These are phyloP conservation scores for Hyperopisus bebe DNA, from an alignment of 2,113 vertebrate species.

Conservation along the genomic window DNA sequence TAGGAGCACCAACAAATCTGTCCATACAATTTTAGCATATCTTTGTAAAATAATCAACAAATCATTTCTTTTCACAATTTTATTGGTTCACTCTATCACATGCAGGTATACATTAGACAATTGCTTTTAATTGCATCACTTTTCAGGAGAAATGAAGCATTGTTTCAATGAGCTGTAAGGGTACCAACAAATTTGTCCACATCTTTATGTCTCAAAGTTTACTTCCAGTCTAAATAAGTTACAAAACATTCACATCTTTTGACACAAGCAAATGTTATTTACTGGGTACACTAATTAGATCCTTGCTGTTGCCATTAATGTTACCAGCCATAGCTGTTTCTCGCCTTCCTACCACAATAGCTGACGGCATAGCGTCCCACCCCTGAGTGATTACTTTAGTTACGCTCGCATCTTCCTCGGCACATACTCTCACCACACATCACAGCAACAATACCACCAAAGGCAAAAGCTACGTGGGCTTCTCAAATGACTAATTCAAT, in stretches of 20 bases:
- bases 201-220: not conserved
- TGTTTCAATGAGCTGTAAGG: too few relatives aligned
- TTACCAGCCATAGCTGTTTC: not conserved
- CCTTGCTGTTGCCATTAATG: not conserved
- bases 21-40: too few relatives aligned
- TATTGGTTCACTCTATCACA: too few relatives aligned
- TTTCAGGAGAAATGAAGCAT: too few relatives aligned
- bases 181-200: too few relatives aligned
- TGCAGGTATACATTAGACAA: too few relatives aligned
- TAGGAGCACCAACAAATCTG: too few relatives aligned
- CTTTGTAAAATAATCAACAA: too few relatives aligned
- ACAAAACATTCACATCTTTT: not conserved
- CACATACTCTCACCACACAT: not conserved
- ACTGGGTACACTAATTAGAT: not conserved
- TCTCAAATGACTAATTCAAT: not conserved
- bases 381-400: not conserved
- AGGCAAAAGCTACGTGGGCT: too few relatives aligned
- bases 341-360: not conserved
- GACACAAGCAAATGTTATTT: not conserved
- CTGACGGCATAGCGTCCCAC: not conserved
- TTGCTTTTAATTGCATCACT: too few relatives aligned
- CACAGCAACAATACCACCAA: not conserved
- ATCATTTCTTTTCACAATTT: too few relatives aligned
- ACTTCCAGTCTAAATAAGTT: not conserved
- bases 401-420: not conserved